Percentiles rank a stretch among this genome's conserved stretches.
Evolutionary conservation across 1,140 invertebrate species (phyloP).

Genomic region (Heterodera schachtii): DNA sequence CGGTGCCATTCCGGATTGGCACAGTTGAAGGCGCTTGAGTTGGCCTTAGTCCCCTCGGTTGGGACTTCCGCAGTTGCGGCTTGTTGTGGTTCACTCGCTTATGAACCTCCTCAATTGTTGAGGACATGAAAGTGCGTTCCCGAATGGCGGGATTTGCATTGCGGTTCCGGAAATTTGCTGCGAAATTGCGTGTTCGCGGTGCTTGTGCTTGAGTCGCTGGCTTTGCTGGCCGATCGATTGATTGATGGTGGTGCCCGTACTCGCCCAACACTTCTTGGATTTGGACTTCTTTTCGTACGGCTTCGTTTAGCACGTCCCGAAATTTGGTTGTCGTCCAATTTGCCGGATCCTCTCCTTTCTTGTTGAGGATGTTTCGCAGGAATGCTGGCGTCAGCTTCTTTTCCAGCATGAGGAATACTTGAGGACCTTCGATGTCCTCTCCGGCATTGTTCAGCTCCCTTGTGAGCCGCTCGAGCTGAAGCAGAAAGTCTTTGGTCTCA

Average conservation of each 20-base stretch:
- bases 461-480: background rate
- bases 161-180: too few species aligned
- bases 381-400: constrained; percentile 4
- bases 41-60: background rate
- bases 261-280: constrained; percentile 2
- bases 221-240: background rate
- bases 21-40: too few species aligned
- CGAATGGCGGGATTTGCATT: too few species aligned
- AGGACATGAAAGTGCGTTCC: too few species aligned
- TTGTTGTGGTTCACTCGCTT: background rate
- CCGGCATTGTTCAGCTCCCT: constrained; percentile 7
- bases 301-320: background rate
- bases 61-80: background rate
- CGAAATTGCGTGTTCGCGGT: too few species aligned
- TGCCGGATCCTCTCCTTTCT: background rate
- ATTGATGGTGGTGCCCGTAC: background rate
- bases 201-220: too few species aligned
- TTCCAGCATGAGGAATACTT: background rate
- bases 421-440: constrained; percentile 9
- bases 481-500: background rate
- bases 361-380: constrained; percentile 4
- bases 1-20: too few species aligned
- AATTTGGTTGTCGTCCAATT: constrained; percentile 6
- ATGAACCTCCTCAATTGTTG: background rate
- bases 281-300: background rate